These are phyloP conservation scores for Campylomormyrus tamandua DNA, from an alignment of 2,113 vertebrate species.

Conservation along the genomic window DNA sequence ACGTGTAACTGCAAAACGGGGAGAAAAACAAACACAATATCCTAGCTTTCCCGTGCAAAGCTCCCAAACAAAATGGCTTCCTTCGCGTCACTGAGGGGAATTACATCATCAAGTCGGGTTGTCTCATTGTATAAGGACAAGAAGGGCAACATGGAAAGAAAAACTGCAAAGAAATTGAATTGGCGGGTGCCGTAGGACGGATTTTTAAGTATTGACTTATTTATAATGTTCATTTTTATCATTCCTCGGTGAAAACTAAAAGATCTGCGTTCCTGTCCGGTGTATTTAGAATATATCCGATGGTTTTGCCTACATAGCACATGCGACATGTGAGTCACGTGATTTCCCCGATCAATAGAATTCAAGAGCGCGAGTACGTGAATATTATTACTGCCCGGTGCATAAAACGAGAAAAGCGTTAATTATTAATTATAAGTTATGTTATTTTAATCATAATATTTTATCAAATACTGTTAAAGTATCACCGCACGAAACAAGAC, in stretches of 20 bases:
- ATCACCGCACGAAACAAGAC: not conserved
- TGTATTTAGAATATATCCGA: not conserved
- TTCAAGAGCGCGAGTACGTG: not conserved
- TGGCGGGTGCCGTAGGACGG: not conserved
- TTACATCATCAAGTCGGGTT: constrained; percentile 52
- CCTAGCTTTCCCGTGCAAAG: constrained; percentile 41
- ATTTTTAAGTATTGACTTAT: not conserved
- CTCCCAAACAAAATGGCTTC: constrained; percentile 69
- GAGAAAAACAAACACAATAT: not conserved
- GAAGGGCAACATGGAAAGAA: not conserved
- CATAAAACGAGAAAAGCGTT: not conserved
- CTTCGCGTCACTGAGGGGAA: constrained; percentile 32
- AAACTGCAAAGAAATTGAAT: not conserved
- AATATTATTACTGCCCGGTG: not conserved
- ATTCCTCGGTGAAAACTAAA: not conserved
- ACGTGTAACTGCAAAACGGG: not conserved
- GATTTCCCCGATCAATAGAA: not conserved
- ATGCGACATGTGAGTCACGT: not conserved
- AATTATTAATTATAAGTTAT: not conserved
- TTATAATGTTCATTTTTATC: not conserved
- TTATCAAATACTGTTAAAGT: not conserved
- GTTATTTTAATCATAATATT: not conserved
- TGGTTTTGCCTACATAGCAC: not conserved
- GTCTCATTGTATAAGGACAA: not conserved
- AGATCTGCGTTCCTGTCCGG: not conserved